A percentile compares a stretch with the other conserved stretches of the same genome.
Evolutionary conservation across 2,797 vertebrate species (phyloP).

Genomic region (Calcarius lapponicus): DNA sequence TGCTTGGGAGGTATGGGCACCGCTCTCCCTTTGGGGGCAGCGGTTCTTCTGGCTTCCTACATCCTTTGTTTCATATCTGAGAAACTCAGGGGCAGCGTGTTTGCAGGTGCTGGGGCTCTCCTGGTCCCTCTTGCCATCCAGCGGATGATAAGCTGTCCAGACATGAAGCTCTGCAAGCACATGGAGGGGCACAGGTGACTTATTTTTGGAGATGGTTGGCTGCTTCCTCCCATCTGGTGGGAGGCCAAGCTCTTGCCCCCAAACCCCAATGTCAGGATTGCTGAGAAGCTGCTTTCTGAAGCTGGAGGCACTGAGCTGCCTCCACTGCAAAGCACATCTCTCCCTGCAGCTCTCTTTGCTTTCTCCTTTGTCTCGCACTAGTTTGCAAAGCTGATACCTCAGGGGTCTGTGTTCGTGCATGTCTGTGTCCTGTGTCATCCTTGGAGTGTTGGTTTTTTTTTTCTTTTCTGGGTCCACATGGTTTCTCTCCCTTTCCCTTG

Average conservation of each 20-base stretch:
- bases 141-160: background rate
- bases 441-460: background rate
- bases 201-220: background rate
- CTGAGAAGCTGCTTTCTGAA: slow-evolving; percentile 44
- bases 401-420: slow-evolving; percentile 59
- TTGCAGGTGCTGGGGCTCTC: background rate
- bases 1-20: background rate
- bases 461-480: slow-evolving; percentile 19
- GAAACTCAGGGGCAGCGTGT: background rate
- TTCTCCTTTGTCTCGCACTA: slow-evolving; percentile 35
- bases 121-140: background rate
- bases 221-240: background rate
- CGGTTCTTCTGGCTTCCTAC: background rate
- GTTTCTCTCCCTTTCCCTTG: slow-evolving; percentile 8
- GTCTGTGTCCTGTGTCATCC: slow-evolving; percentile 55
- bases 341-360: slow-evolving; percentile 44
- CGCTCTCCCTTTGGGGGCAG: fast-evolving
- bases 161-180: slow-evolving; percentile 5
- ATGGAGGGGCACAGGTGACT: background rate
- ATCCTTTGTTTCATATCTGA: background rate
- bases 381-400: slow-evolving; percentile 73
- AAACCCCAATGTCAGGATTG: background rate
- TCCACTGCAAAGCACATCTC: slow-evolving; percentile 39
- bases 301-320: slow-evolving; percentile 39
- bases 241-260: background rate